Evolutionary conservation across 2,888 invertebrate species (phyloP).

Genomic region (Temnothorax rugatulus): DNA sequence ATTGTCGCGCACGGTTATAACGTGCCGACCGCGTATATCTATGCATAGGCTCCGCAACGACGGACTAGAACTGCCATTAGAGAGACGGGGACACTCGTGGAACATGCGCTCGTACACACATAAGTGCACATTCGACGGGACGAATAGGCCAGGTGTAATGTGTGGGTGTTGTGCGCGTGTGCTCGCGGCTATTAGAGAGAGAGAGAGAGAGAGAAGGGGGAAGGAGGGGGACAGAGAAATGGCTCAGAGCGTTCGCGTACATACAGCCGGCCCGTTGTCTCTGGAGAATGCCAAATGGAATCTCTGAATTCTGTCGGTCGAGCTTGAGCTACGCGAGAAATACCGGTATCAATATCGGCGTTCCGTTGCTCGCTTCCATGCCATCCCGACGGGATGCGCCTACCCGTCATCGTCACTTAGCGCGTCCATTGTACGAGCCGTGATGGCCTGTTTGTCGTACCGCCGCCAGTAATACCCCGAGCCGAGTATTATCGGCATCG

Average conservation of each 20-base stretch:
- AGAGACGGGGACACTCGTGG: not conserved
- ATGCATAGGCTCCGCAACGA: slow-evolving; percentile 6
- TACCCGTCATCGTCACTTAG: slow-evolving; percentile 69
- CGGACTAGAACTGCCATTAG: not conserved
- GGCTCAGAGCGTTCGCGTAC: slow-evolving; percentile 73
- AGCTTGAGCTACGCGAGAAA: slow-evolving; percentile 76
- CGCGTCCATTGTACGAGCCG: slow-evolving; percentile 61
- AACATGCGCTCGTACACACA: slow-evolving; percentile 12
- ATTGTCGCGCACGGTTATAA: slow-evolving; percentile 41
- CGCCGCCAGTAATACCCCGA: slow-evolving; percentile 24
- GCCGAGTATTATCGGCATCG: slow-evolving; percentile 26
- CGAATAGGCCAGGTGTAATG: not conserved
- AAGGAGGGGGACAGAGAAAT: slow-evolving; percentile 35
- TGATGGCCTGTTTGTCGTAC: slow-evolving; percentile 42
- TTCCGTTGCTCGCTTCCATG: slow-evolving; percentile 68
- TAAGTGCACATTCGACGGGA: slow-evolving; percentile 32
- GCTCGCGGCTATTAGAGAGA: not conserved
- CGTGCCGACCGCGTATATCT: slow-evolving; percentile 11
- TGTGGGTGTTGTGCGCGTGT: slow-evolving; percentile 11
- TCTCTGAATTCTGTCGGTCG: slow-evolving; percentile 79
- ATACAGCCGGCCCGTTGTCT: slow-evolving; percentile 77
- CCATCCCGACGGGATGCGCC: slow-evolving; percentile 63
- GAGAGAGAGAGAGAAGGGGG: not conserved
- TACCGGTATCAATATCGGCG: slow-evolving; percentile 73
- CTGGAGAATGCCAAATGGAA: slow-evolving; percentile 82